phyloP scores from a whole-genome alignment of 2,888 invertebrate species.

The Eremobia ochroleuca region DNA sequence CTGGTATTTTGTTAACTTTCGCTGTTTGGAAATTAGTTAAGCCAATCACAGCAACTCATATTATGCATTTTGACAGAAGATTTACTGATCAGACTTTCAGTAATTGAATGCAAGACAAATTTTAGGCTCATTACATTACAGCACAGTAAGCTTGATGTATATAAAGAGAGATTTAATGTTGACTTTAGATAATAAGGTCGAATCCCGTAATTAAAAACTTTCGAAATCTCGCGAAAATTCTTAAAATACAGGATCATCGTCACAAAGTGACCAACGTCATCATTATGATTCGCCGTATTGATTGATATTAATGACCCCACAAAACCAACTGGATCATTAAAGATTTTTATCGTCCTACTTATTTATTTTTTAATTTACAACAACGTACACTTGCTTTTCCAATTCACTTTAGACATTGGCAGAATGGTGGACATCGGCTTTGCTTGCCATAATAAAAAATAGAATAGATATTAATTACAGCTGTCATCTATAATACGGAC shows the following conservation, averaged over 20 bases:
- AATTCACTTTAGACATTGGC: no score
- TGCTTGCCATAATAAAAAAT: no score
- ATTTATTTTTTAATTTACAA: background rate
- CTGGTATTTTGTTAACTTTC: background rate
- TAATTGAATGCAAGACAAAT: background rate
- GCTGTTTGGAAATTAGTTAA: background rate
- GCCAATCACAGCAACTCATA: background rate
- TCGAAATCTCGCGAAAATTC: background rate
- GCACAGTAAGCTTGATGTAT: background rate
- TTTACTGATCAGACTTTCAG: background rate
- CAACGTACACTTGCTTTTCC: no score
- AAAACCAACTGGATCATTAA: background rate
- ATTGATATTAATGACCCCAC: background rate
- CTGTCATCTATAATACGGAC: background rate
- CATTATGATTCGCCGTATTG: background rate
- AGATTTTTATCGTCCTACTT: background rate
- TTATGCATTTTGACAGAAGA: background rate
- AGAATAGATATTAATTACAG: background rate
- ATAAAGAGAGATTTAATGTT: background rate
- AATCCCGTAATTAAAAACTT: background rate
- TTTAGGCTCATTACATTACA: background rate
- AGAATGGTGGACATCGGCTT: no score
- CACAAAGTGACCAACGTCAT: background rate
- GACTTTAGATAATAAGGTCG: background rate
- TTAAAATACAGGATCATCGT: background rate